Percentiles rank a stretch among this genome's conserved stretches.
These are phyloP conservation scores for Trichogramma evanescens DNA, from an alignment of 2,888 invertebrate genomes.

Conservation along the genomic window DNA sequence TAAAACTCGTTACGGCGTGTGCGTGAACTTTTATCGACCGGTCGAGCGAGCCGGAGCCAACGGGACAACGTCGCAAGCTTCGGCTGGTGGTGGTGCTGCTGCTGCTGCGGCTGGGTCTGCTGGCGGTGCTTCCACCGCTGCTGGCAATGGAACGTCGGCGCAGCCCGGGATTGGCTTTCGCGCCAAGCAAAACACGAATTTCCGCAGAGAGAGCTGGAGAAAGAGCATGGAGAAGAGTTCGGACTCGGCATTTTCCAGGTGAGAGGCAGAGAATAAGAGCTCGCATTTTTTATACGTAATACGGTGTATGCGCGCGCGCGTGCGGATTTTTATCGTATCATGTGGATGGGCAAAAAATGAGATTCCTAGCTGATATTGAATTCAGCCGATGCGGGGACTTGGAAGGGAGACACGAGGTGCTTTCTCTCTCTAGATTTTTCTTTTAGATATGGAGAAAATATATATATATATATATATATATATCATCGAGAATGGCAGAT, in stretches of 20 bases:
- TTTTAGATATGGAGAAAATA: too few species aligned
- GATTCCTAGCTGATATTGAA: too few species aligned
- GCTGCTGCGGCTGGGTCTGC: too few species aligned
- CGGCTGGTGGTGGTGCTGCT: not conserved
- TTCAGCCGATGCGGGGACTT: too few species aligned
- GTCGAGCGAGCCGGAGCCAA: constrained; percentile 61
- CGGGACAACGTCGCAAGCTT: constrained; percentile 14
- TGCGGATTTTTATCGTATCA: too few species aligned
- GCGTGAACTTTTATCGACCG: constrained; percentile 96
- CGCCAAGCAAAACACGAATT: constrained; percentile 52
- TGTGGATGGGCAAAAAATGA: too few species aligned
- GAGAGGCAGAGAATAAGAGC: constrained; percentile 37
- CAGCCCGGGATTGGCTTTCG: constrained; percentile 37
- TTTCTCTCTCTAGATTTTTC: too few species aligned
- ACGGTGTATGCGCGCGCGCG: too few species aligned
- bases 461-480: too few species aligned
- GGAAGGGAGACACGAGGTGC: too few species aligned
- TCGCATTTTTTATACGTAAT: not conserved
- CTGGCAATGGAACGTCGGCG: constrained; percentile 29
- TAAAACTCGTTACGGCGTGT: constrained; percentile 90
- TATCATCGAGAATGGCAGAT: too few species aligned
- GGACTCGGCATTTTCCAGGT: constrained; percentile 90
- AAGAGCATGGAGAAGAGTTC: constrained; percentile 89
- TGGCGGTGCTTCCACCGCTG: constrained; percentile 36
- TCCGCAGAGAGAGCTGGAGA: constrained; percentile 81